Percentiles rank a stretch among this genome's conserved stretches.
These are phyloP conservation scores for Heliocidaris erythrogramma DNA, from an alignment of 35 echinoderm and acorn worm species.

Conservation along the genomic window DNA sequence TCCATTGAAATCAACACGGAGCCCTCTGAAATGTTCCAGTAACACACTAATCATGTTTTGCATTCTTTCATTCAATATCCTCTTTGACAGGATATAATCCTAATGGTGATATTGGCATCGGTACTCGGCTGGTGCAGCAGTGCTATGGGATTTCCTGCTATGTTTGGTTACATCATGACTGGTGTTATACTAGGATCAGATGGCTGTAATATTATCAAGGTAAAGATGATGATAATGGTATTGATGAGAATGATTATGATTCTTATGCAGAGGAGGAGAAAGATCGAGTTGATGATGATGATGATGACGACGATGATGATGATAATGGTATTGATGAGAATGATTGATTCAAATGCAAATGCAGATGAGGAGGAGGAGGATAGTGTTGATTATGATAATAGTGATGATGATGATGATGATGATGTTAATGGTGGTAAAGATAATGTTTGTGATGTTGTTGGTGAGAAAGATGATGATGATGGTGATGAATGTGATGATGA, in stretches of 20 bases:
- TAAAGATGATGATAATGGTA: conserved; percentile 20
- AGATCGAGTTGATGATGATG: not conserved
- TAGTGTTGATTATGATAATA: no score
- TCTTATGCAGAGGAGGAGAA: not conserved
- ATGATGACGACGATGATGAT: no score
- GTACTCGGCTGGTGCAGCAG: conserved; percentile 81
- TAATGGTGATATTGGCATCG: conserved; percentile 79
- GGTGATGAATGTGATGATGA: no score
- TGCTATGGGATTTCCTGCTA: conserved; percentile 78
- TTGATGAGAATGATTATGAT: not conserved
- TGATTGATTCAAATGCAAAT: no score
- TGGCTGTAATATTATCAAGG: conserved; percentile 90
- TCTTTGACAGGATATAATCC: conserved; percentile 80
- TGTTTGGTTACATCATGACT: conserved; percentile 97
- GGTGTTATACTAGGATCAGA: conserved; percentile 91
- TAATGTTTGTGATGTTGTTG: no score
- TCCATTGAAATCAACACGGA: no score
- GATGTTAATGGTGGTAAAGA: not conserved
- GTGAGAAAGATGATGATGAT: no score
- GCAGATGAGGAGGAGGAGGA: no score
- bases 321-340: no score
- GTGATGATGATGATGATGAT: not conserved
- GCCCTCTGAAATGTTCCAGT: no score
- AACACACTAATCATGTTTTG: no score
- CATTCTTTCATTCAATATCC: not conserved